Conservation (phyloP, 2,888 invertebrate species). For the Leucoma salicis region DNA sequence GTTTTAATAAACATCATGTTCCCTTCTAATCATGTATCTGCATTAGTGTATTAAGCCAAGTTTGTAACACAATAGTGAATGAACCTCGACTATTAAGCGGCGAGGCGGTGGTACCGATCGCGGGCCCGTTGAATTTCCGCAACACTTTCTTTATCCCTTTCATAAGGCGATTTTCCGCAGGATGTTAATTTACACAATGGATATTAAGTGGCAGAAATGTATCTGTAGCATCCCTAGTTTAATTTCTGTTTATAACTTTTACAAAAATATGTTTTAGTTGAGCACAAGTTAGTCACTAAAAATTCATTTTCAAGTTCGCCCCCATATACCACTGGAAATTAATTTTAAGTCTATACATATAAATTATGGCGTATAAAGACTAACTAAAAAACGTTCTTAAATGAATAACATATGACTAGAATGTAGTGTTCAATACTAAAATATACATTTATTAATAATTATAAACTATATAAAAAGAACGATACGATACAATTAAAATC, state of each 20-base stretch:
- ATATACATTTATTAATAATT: too few relatives aligned
- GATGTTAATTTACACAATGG: constrained; percentile 63
- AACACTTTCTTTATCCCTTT: constrained; percentile 34
- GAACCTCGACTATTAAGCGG: constrained; percentile 39
- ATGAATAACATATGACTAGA: too few relatives aligned
- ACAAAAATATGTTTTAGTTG: too few relatives aligned
- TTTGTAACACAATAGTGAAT: constrained; percentile 42
- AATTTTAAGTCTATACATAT: too few relatives aligned
- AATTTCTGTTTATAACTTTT: constrained; percentile 47
- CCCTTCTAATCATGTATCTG: constrained; percentile 19
- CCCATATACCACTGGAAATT: too few relatives aligned
- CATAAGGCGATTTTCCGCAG: constrained; percentile 47
- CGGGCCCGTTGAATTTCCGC: constrained; percentile 54
- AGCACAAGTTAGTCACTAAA: too few relatives aligned
- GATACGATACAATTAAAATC: too few relatives aligned
- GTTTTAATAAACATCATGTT: constrained; percentile 26
- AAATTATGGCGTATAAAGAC: too few relatives aligned
- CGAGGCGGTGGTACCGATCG: constrained; percentile 42
- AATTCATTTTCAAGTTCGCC: too few relatives aligned
- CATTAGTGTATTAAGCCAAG: constrained; percentile 40
- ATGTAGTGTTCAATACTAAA: too few relatives aligned
- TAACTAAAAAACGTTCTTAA: too few relatives aligned
- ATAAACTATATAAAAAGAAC: too few relatives aligned
- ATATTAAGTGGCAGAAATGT: constrained; percentile 48
- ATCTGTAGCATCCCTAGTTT: constrained; percentile 27